Evolutionary conservation across 2,888 invertebrate species (phyloP), one percentile per base, ranked within the genome.

Genomic region (Lacanobia wlatinum): DNA sequence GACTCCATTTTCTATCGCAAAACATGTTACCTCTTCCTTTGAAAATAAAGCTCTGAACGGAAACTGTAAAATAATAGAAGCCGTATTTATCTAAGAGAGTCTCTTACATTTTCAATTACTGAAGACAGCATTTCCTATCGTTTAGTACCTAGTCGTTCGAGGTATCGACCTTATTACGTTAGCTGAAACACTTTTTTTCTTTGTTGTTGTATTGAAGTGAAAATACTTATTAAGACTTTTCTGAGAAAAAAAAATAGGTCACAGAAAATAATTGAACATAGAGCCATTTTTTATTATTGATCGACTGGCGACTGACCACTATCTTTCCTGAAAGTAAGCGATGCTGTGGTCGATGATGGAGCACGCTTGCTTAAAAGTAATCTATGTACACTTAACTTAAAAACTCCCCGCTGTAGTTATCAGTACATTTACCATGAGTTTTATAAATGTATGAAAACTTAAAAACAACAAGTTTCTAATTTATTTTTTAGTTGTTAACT

Each of bases 41-140:
- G 12, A 40, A 61, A 46, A 61, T 60, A 63, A 64, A 50, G 23
- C 23, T 14, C 10, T 40, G n/a, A 50, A 48, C 55, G n/a, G 23
- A 60, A 73, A 77, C 58, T 40, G 28, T 62, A 70, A 62, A 78
- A 78, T 64, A 78, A 60, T 79, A 72, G 40, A 53, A 40, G 40
- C 64, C 4, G 12, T 48, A 55, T 76, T 78, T 72, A 55, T 60
- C 34, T 55, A 38, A 9, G 43, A 74, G 53, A 16, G 43, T 55
- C 63, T 76, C 53, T 60, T 64, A 62, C 34, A 59, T 66, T 77
- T 79, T 50, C 63, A 76, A 76, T 78, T 76, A 63, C 48, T 53
- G 73, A 78, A 78, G 73, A 53, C 59, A 48, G 50, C 40, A 72
- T 78, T 59, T 78, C 23, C 43, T 55, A 63, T 43, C 48, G 53